Conservation (phyloP, 2,113 vertebrate genomes). For the Hippocampus abdominalis region DNA sequence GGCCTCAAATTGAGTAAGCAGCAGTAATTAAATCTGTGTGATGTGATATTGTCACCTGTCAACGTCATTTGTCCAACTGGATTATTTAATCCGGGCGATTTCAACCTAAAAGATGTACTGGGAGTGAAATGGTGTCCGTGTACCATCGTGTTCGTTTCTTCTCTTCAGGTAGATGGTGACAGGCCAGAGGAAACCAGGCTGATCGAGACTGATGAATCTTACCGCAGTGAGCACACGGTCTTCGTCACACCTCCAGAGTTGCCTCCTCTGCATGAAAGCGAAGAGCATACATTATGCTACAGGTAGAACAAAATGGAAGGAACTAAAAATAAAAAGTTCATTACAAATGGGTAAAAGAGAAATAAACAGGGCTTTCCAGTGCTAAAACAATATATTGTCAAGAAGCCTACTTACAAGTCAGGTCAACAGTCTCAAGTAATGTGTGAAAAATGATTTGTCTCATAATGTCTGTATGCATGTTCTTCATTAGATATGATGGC, state of each 20-base stretch:
- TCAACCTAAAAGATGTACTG: not conserved
- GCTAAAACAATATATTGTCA: no score
- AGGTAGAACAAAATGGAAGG: conserved; percentile 70
- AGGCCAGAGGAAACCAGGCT: conserved; percentile 82
- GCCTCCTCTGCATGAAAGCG: conserved; percentile 84
- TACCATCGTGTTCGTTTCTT: not conserved
- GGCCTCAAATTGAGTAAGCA: no score
- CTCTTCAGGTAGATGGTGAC: conserved; percentile 83
- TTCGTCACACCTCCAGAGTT: conserved; percentile 96
- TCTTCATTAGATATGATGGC: conserved; percentile 82
- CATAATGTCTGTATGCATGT: not conserved
- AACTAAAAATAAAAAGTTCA: not conserved
- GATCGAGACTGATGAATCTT: conserved; percentile 92
- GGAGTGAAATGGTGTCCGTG: not conserved
- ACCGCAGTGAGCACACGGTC: conserved; percentile 96
- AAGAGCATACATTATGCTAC: conserved; percentile 87
- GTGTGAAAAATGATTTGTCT: not conserved
- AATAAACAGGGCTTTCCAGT: not conserved
- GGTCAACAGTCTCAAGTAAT: not conserved
- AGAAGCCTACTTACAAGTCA: no score
- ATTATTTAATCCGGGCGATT: not conserved
- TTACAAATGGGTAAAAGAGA: no score
- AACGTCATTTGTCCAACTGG: not conserved
- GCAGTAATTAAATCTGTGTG: not conserved
- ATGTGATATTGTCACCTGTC: not conserved